Conservation (phyloP, 1,140 invertebrate species). For the Drosophila pectinifera region DNA sequence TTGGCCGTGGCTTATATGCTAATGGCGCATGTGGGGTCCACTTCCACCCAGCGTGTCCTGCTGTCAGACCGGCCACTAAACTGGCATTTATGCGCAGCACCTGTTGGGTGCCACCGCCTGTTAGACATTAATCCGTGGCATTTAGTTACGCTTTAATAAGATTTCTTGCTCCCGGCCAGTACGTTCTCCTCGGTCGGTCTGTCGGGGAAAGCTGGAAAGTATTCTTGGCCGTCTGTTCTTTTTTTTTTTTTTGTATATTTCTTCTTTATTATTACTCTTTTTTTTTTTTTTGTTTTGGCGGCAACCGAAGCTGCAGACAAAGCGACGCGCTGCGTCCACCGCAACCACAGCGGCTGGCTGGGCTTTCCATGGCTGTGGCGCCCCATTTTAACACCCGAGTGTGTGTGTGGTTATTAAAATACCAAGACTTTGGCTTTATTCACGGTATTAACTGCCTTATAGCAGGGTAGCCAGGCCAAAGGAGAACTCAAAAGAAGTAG, state of each 20-base stretch:
- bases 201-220: slow-evolving; percentile 18
- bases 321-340: slow-evolving; percentile 50
- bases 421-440: slow-evolving; percentile 30
- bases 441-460: slow-evolving; percentile 15
- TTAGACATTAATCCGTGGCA: slow-evolving; percentile 80
- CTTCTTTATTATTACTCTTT: background rate
- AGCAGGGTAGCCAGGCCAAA: background rate
- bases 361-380: slow-evolving; percentile 42
- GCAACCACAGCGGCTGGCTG: slow-evolving; percentile 29
- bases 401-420: slow-evolving; percentile 60
- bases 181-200: slow-evolving; percentile 16
- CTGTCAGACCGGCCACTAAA: slow-evolving; percentile 68
- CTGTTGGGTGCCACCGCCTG: slow-evolving; percentile 65
- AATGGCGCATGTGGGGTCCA: slow-evolving; percentile 72
- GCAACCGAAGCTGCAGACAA: slow-evolving; percentile 51
- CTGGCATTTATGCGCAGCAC: slow-evolving; percentile 75
- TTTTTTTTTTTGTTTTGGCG: slow-evolving; percentile 13
- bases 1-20: slow-evolving; percentile 68
- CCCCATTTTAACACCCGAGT: slow-evolving; percentile 54
- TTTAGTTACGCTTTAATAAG: slow-evolving; percentile 84
- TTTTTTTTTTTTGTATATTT: background rate
- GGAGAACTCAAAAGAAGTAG: slow-evolving; percentile 6
- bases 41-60: slow-evolving; percentile 29
- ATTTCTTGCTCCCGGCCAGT: slow-evolving; percentile 52
- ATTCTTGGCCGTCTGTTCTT: slow-evolving; percentile 13